These are phyloP conservation scores for Poecile atricapillus DNA, from an alignment of 2,113 vertebrate species.

Conservation along the genomic window DNA sequence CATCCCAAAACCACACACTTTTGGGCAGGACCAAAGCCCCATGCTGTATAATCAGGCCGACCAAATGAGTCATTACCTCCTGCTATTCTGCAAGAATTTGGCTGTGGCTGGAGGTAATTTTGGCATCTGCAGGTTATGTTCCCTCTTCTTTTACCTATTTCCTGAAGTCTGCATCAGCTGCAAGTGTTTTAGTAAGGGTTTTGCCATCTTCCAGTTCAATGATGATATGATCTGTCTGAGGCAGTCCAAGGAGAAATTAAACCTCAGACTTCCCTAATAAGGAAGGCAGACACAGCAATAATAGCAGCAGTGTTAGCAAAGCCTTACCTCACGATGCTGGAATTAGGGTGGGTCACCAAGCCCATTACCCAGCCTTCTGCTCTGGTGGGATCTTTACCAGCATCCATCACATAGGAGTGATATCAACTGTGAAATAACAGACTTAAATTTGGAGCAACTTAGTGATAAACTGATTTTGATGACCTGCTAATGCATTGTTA, in stretches of 20 bases:
- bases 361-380: constrained; percentile 35
- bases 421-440: constrained; percentile 50
- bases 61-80: not conserved
- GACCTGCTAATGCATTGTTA: not conserved
- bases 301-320: not conserved
- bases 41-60: not conserved
- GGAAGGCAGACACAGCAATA: not conserved
- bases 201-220: not conserved
- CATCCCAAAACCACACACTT: not conserved
- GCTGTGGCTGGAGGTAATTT: not conserved
- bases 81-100: not conserved
- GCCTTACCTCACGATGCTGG: constrained; percentile 65
- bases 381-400: constrained; percentile 41
- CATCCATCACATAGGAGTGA: constrained; percentile 55
- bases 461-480: not conserved
- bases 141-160: not conserved
- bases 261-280: not conserved
- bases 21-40: not conserved
- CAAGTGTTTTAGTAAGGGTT: not conserved
- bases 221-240: not conserved
- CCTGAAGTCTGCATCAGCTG: not conserved
- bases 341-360: constrained; percentile 69
- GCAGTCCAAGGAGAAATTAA: not conserved
- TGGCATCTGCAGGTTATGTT: not conserved
- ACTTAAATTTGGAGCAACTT: not conserved